Evolutionary conservation across 2,797 vertebrate genomes (phyloP).

Genomic region (Gephyroberyx darwinii): DNA sequence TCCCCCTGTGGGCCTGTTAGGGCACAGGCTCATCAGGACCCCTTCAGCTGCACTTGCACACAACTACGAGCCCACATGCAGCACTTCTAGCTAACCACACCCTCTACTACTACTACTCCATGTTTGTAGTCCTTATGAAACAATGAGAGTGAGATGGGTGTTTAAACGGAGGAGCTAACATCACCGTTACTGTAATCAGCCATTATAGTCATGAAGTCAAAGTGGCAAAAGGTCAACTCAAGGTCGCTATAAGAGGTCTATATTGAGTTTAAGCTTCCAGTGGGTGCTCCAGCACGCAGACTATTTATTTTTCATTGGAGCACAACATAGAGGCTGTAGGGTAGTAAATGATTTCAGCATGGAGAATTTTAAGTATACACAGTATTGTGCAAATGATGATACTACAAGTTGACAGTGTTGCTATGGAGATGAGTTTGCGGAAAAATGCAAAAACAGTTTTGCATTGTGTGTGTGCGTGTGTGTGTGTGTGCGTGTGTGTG

Average conservation of each 20-base stretch:
- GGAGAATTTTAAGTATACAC: slow-evolving; percentile 8
- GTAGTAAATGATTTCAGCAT: slow-evolving; percentile 20
- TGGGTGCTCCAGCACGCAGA: slow-evolving; percentile 8
- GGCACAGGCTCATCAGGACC: slow-evolving; percentile 11
- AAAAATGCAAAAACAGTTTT: slow-evolving; percentile 16
- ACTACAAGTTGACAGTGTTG: slow-evolving; percentile 28
- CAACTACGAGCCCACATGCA: slow-evolving; percentile 26
- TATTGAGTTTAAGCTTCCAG: slow-evolving; percentile 5
- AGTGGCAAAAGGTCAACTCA: slow-evolving; percentile 36
- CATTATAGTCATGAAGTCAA: slow-evolving; percentile 51
- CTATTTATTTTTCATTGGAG: slow-evolving; percentile 71
- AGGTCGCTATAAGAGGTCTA: not conserved
- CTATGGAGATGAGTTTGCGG: not conserved
- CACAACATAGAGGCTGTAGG: slow-evolving; percentile 16
- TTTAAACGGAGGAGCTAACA: slow-evolving; percentile 7
- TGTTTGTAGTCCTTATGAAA: slow-evolving; percentile 39
- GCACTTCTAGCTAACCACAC: slow-evolving; percentile 14
- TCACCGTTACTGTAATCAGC: slow-evolving; percentile 33
- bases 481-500: not conserved
- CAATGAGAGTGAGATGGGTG: not conserved
- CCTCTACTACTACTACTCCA: slow-evolving; percentile 10
- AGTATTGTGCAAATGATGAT: slow-evolving; percentile 27
- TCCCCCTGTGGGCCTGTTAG: not conserved
- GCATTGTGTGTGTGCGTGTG: slow-evolving; percentile 8
- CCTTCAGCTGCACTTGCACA: slow-evolving; percentile 2